Conservation (phyloP, 2,888 invertebrate genomes). For the Lasioglossum pauxillum region DNA sequence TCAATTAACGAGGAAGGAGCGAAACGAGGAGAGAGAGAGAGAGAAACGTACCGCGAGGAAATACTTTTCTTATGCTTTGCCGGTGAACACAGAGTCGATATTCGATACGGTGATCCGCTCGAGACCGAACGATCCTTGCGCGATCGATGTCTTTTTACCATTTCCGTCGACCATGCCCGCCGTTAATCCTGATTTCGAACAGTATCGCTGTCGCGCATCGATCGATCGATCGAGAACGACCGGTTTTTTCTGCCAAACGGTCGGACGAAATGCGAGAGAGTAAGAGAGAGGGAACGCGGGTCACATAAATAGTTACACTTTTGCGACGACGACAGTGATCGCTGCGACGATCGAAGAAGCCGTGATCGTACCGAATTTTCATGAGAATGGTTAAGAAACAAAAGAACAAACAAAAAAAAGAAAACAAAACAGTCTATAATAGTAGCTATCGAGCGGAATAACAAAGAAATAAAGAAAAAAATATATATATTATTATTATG, state of each 20-base stretch:
- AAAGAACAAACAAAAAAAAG: neutral
- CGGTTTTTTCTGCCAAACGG: neutral
- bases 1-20: neutral
- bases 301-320: neutral
- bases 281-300: neutral
- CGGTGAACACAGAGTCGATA: conserved; percentile 1
- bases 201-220: neutral
- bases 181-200: neutral
- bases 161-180: neutral
- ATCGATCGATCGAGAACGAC: neutral
- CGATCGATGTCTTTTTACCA: neutral
- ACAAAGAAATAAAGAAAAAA: conserved; percentile 55
- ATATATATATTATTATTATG: conserved; percentile 47
- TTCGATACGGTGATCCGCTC: conserved; percentile 1
- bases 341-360: conserved; percentile 65
- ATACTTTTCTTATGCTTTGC: neutral
- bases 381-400: conserved; percentile 50
- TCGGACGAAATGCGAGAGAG: neutral
- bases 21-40: too few species aligned
- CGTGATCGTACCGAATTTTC: conserved; percentile 64
- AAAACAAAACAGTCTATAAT: conserved; percentile 45
- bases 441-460: conserved; percentile 62
- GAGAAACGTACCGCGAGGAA: too few species aligned
- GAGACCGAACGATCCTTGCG: neutral
- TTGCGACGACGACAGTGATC: conserved; percentile 58